Evolutionary conservation across 2,797 vertebrate species (phyloP), one percentile per base, ranked within the genome.

Genomic region (Typhlichthys subterraneus): DNA sequence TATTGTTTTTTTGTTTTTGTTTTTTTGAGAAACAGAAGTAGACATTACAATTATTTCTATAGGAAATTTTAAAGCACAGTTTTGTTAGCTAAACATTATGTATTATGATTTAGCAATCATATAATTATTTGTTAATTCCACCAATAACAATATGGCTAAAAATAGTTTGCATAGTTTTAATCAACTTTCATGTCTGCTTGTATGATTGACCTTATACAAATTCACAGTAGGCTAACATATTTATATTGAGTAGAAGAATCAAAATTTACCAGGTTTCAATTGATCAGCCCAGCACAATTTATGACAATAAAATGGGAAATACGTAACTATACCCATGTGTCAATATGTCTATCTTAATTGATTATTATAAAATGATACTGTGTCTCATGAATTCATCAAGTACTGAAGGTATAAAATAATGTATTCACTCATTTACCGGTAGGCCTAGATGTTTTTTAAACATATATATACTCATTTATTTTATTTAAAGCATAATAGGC

Each of bases 141-240:
- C n/a, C 52, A 81, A 79, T 75, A 68, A 29, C 57, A 73, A 29
- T 80, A 61, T 79, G 56, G 76, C 38, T 80, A 81, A 74, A 74
- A 81, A 77, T 67, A 65, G 60, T 83, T 76, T 82, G 13, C 61
- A 84, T 88, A 79, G 62, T 68, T 61, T 63, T 77, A 82, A 83
- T 85, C 68, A 73, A 57, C 74, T 72, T 53, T 65, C 79, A 61
- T 67, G 65, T 29, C n/a, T 61, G 51, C 61, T 70, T 79, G 59
- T 59, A 58, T 77, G 65, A 75, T 56, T 79, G 58, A 63, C 55
- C 5, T 73, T 57, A 47, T 47, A 47, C 45, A 57, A 55, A 68
- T 64, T 56, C 5, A 67, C 69, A 14, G 61, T 29, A 29, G 23
- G 23, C 23, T 61, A 38, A 31, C 52, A 61, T 75, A 54, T 63